phyloP scores from a whole-genome alignment of 1,140 invertebrate species.

The Tetramorium alpestre region DNA sequence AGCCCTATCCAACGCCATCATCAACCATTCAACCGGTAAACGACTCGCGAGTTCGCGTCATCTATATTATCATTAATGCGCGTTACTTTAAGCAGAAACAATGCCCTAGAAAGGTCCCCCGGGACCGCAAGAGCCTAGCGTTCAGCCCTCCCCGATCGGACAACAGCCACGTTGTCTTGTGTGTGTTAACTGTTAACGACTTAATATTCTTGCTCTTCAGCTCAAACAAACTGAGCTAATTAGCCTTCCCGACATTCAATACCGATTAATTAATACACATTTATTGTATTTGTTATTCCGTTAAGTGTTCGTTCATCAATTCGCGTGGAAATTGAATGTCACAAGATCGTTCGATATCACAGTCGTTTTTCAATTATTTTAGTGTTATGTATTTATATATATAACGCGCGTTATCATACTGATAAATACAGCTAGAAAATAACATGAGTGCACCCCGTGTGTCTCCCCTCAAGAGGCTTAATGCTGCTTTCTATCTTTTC shows the following conservation, averaged over 20 bases:
- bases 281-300: conserved; percentile 76
- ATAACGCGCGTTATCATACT: conserved; percentile 77
- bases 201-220: conserved; percentile 79
- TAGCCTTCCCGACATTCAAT: conserved; percentile 79
- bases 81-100: conserved; percentile 82
- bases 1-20: conserved; percentile 76
- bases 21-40: conserved; percentile 61
- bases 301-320: conserved; percentile 79
- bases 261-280: conserved; percentile 80
- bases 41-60: conserved; percentile 53
- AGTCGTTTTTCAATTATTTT: conserved; percentile 84
- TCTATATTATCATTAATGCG: conserved; percentile 70
- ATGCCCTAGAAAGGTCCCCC: conserved; percentile 78
- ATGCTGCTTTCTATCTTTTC: conserved; percentile 62
- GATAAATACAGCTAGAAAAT: conserved; percentile 85
- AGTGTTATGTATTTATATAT: conserved; percentile 84
- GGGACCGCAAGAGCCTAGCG: conserved; percentile 79
- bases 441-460: conserved; percentile 77
- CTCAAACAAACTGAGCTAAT: conserved; percentile 75
- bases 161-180: conserved; percentile 82
- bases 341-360: conserved; percentile 86
- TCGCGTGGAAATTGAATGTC: conserved; percentile 84
- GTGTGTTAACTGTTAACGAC: conserved; percentile 80
- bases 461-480: conserved; percentile 63
- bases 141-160: conserved; percentile 84